Percentiles rank a stretch among this genome's conserved stretches.
Conservation (phyloP, 1,140 invertebrate species). For the Papilio polyxenes region DNA sequence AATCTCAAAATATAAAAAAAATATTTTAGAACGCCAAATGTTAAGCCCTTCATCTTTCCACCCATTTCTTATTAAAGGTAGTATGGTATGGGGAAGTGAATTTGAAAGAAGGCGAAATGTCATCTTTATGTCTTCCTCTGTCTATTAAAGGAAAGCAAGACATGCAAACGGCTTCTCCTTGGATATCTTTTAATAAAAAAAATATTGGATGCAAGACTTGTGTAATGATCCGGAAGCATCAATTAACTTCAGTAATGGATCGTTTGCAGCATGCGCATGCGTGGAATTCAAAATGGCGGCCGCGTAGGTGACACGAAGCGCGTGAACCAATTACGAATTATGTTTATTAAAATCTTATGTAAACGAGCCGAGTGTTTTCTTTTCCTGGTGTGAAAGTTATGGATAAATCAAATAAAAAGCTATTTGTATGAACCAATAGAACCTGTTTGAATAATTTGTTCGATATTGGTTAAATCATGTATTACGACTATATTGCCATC, state of each 20-base stretch:
- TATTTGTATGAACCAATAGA: background rate
- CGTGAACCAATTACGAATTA: slow-evolving; percentile 62
- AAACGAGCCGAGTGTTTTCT: slow-evolving; percentile 52
- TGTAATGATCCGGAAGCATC: slow-evolving; percentile 27
- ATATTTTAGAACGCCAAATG: too few relatives aligned
- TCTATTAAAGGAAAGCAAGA: too few relatives aligned
- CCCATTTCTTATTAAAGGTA: too few relatives aligned
- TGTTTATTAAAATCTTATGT: slow-evolving; percentile 62
- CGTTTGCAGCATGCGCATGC: slow-evolving; percentile 46
- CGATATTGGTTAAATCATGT: background rate
- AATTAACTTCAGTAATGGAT: slow-evolving; percentile 41
- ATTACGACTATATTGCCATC: background rate
- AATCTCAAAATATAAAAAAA: too few relatives aligned
- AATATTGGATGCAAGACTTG: background rate
- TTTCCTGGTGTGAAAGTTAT: slow-evolving; percentile 31
- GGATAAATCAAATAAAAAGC: background rate
- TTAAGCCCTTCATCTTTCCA: too few relatives aligned
- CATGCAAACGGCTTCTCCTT: too few relatives aligned
- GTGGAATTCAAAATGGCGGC: slow-evolving; percentile 48
- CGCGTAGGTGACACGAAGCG: slow-evolving; percentile 41
- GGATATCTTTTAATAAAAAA: background rate
- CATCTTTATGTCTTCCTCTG: too few relatives aligned
- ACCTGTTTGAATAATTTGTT: background rate
- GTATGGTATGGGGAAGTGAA: too few relatives aligned
- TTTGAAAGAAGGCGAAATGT: too few relatives aligned